Conservation (phyloP, 1,140 invertebrate genomes). For the Periplaneta americana region DNA sequence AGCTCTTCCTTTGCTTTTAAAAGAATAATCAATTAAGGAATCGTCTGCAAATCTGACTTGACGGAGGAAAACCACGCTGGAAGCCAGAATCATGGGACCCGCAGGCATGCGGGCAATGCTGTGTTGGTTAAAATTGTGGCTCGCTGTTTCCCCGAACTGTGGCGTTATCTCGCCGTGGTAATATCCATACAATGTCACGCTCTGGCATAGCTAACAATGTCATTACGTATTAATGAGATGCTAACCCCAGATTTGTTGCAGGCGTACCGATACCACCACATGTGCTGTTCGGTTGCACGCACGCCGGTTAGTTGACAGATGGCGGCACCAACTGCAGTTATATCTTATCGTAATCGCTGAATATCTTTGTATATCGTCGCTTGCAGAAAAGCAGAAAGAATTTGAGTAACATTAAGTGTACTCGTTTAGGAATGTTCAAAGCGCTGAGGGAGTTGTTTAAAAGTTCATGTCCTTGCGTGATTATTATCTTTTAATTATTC, state of each 20-base stretch:
- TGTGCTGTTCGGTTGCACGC: not conserved
- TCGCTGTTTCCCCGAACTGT: not conserved
- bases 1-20: too few species aligned
- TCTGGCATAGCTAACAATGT: not conserved
- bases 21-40: too few species aligned
- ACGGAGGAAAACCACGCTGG: not conserved
- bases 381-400: not conserved
- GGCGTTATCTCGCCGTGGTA: not conserved
- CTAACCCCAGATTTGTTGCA: not conserved
- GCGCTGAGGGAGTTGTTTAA: too few species aligned
- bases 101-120: not conserved
- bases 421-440: too few species aligned
- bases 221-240: not conserved
- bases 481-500: too few species aligned
- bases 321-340: not conserved
- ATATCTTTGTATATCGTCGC: not conserved
- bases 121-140: not conserved
- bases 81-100: not conserved
- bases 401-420: too few species aligned
- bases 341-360: not conserved
- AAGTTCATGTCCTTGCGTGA: too few species aligned
- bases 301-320: not conserved
- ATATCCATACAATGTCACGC: not conserved
- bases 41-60: not conserved
- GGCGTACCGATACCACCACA: not conserved